phyloP scores from a whole-genome alignment of 2,797 vertebrate genomes.

The Rhabdomys pumilio region DNA sequence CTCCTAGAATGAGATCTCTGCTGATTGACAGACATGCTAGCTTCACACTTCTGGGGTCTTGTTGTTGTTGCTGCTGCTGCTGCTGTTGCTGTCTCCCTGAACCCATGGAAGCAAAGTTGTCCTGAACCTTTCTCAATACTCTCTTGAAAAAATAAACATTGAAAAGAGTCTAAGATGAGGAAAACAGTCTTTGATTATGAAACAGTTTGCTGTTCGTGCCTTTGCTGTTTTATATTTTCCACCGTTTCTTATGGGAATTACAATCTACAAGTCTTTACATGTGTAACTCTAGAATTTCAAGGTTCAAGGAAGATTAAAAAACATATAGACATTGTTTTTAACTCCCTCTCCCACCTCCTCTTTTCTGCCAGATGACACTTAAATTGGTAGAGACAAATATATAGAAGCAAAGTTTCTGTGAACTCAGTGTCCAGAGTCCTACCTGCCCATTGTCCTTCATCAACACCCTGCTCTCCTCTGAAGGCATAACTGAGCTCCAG shows the following conservation, averaged over 20 bases:
- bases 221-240: conserved; percentile 51
- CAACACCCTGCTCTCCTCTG: too few relatives aligned
- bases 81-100: background rate
- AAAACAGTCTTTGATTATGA: conserved; percentile 10
- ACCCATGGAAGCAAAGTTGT: background rate
- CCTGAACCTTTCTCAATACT: conserved; percentile 4
- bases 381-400: conserved; percentile 8
- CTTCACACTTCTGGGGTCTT: background rate
- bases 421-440: background rate
- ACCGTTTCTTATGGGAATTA: background rate
- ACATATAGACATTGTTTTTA: background rate
- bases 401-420: conserved; percentile 45
- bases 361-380: background rate
- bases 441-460: background rate
- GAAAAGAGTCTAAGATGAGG: conserved; percentile 30
- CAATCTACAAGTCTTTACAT: background rate
- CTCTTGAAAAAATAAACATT: background rate
- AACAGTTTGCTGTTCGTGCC: background rate
- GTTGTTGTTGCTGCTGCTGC: background rate
- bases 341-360: background rate
- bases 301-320: conserved; percentile 45
- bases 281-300: background rate
- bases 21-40: background rate
- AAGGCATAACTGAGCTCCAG: background rate
- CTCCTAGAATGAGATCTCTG: background rate